Evolutionary conservation across 2,888 invertebrate genomes (phyloP), one percentile per base, ranked within the genome.

Genomic region (Oligia strigilis): DNA sequence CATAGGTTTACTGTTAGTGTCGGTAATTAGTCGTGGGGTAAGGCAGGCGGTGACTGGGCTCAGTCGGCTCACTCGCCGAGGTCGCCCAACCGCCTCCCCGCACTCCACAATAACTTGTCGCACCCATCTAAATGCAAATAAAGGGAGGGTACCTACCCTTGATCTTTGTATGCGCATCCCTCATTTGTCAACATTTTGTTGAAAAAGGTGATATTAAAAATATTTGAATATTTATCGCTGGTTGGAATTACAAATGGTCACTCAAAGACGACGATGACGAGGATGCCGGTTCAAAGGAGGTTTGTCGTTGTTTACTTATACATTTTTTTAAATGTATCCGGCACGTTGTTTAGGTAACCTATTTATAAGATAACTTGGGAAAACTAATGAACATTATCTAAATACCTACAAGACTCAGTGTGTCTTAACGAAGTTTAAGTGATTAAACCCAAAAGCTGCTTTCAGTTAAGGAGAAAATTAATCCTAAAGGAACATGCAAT

Each of bases 61-160:
- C 66, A 91, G 43, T 58, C 77, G 23, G 89, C 87, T 72, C 72
- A 91, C 29, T 77, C 77, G 36, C 66, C 78, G 83, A 85, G 87
- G 83, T 78, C 87, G 85, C 81, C 88, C 78, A 79, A 80, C 81
- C 80, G 65, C 83, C 83, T 70, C 71, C 75, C 86, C 86, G 82
- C 90, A 82, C 86, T 89, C 86, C 89, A 93, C 94, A 93, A 94
- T 94, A 94, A 95, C 95, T 95, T 94, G 94, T 94, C 94, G 92
- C 93, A 89, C 93, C 94, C 93, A 95, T 95, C 94, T 95, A 95
- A 94, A 96, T 96, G 96, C 95, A 96, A 96, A 96, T 96, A 94
- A 91, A 92, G 91, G 90, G 91, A 92, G 92, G 90, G 91, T 90
- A 87, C 92, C 65, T 83, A 79, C 94, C 94, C 95, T 93, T 93